Base-by-base conservation (phyloP, 2,888 invertebrate species). In the Mythimna albipuncta region DNA sequence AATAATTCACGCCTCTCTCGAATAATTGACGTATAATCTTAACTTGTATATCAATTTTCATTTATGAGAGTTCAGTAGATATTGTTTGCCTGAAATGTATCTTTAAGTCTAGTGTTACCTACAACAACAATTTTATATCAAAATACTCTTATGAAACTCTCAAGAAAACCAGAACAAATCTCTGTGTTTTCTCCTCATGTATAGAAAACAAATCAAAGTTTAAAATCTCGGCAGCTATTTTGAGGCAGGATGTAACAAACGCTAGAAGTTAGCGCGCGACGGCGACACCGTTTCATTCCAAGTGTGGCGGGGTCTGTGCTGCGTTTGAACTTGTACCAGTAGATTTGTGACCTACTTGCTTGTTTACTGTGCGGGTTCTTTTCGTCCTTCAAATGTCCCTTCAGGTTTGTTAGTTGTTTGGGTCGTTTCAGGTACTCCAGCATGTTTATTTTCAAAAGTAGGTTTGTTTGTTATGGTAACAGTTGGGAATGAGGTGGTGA, bases 241-340 rank as follows among this genome's bases (percentile, higher is more conserved):
- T 77, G 75, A 79, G 77, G 77, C 75, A 68, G 82, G 87, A 86
- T 77, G 88, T 90, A 89, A 91, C 89, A 91, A 93, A 92, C 88
- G 89, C 78, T 84, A 67, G 79, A 89, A 92, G 90, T 91, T 91
- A 79, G 65, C 58, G 64, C 13, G 63, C 81, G 87, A 87, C 85
- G 81, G 87, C 89, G 89, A 91, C 90, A 90, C 89, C 87, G 89
- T 90, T 91, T 89, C 88, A 88, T 91, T 91, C 89, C 88, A 87
- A 90, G 87, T 81, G 77, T 62, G 44, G 63, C 81, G 81, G 78
- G 76, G 80, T 84, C 83, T 72, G 75, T 84, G 82, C 82, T 86
- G 71, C 82, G 74, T 86, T 84, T 76, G 62, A 71, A 81, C 75
- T 63, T 66, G 57, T 58, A 19, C 61, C 32, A 62, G 76, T 57